phyloP scores from a whole-genome alignment of 2,113 vertebrate genomes.

The Onychostoma macrolepis region DNA sequence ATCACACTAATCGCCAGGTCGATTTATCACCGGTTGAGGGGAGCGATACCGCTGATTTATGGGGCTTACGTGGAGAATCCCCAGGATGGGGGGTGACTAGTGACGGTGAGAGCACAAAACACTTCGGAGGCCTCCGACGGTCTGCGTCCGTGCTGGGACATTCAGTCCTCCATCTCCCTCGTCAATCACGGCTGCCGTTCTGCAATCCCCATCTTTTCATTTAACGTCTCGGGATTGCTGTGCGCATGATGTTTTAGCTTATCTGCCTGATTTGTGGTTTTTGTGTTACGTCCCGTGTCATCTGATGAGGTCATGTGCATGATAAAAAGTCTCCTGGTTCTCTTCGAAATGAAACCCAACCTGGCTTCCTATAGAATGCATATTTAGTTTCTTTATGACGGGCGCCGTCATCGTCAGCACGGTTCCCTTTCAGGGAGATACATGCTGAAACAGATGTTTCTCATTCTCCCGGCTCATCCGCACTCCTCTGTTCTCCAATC shows the following conservation, averaged over 20 bases:
- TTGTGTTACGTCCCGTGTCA: not conserved
- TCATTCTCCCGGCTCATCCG: conserved; percentile 49
- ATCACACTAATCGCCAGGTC: conserved; percentile 87
- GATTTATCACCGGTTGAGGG: conserved; percentile 88
- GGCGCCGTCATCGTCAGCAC: conserved; percentile 1
- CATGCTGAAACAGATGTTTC: conserved; percentile 49
- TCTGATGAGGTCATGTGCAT: conserved; percentile 6
- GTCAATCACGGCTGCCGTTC: not conserved
- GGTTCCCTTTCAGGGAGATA: conserved; percentile 28
- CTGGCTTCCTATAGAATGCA: conserved; percentile 28
- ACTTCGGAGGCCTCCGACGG: conserved; percentile 42
- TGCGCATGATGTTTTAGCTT: not conserved
- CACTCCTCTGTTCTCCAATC: conserved; percentile 56
- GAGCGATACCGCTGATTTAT: conserved; percentile 90
- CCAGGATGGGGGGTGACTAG: conserved; percentile 84
- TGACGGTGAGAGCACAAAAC: conserved; percentile 63
- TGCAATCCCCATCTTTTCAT: not conserved
- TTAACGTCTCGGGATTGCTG: not conserved
- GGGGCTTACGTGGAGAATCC: conserved; percentile 84
- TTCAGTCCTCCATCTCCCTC: not conserved
- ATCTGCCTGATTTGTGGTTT: conserved; percentile 33
- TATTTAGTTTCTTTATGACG: conserved; percentile 37
- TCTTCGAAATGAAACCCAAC: conserved; percentile 30
- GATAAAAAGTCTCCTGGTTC: conserved; percentile 6
- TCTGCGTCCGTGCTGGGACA: conserved; percentile 38